Evolutionary conservation across 92 coral and sea anemone species (phyloP), one percentile per base, ranked within the genome.

Genomic region (Epizoanthus ramosus): DNA sequence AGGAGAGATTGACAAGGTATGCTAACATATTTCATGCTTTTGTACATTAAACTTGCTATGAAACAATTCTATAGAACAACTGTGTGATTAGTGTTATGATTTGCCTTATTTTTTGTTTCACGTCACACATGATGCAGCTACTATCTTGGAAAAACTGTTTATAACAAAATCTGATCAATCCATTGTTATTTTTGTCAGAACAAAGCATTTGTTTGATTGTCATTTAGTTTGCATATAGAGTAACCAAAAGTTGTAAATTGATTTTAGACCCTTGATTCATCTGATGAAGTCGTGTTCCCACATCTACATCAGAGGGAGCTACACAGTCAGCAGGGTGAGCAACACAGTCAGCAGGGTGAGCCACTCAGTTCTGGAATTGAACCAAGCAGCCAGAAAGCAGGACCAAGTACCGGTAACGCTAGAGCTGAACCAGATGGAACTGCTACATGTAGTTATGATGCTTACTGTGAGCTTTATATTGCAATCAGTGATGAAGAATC

Each of bases 231-330:
- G 16, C 63, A 57, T 14, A 9, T 4, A 57, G 63, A 57, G 17
- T 57, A 57, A 59, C 64, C 64, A 18, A 59, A 59, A 18, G 18
- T 16, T 59, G 21, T 59, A 3, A 21, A 16, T 59, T 59, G 64
- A 59, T 59, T 59, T 59, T 59, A 59, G 64, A 59, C 71, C 71
- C 71, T 65, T 65, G 16, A 65, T 33, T 65, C 43, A 28, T 65
- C 71, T 13, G 25, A 65, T 25, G 71, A 65, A 65, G 71, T 65
- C 0, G 45, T 41, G 50, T 68, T 68, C 53, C 14, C 56, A 39
- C 43, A 39, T 39, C 43, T 39, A 39, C 3, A 39, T 39, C 3
- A 2, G 43, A 39, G 43, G 6, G 43, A 39, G 43, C 43, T 39
- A 5, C 5, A 5, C 43, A 39, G 43, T 39, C 43, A 39, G 43